Evolutionary conservation across 2,888 invertebrate genomes (phyloP).

Genomic region (Druceiella hillmani): DNA sequence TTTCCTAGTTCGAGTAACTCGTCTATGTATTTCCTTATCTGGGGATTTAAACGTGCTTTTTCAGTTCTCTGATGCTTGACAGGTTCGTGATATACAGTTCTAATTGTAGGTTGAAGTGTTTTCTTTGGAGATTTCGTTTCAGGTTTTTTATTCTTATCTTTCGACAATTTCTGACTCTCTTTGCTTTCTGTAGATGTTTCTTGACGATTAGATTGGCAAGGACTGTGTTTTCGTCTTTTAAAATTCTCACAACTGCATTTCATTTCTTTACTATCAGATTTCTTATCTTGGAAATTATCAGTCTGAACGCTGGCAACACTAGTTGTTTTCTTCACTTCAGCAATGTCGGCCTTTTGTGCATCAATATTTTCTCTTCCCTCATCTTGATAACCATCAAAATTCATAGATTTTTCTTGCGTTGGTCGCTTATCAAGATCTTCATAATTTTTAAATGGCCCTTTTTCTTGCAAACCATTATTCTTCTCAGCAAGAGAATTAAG

Average conservation of each 20-base stretch:
- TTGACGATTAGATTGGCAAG: neutral
- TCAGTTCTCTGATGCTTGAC: conserved; percentile 17
- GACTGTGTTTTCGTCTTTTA: neutral
- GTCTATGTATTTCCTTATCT: conserved; percentile 39
- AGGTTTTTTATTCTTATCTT: too few relatives aligned
- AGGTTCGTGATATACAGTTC: neutral
- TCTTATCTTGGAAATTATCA: too few relatives aligned
- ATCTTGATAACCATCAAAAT: too few relatives aligned
- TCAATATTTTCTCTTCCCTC: conserved; percentile 15
- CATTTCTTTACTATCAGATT: too few relatives aligned
- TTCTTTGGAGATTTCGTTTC: neutral
- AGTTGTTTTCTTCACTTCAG: too few relatives aligned
- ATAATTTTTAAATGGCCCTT: too few relatives aligned
- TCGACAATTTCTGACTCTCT: too few relatives aligned
- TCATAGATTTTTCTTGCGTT: conserved; percentile 21
- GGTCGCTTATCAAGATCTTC: conserved; percentile 29
- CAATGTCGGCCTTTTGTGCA: too few relatives aligned
- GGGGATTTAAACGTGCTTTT: conserved; percentile 27
- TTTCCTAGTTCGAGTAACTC: conserved; percentile 37
- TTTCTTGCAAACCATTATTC: too few relatives aligned
- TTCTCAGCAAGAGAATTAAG: too few relatives aligned
- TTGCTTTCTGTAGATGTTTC: neutral
- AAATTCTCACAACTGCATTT: neutral
- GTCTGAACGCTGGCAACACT: too few relatives aligned
- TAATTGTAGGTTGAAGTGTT: neutral